Evolutionary conservation across 1,140 invertebrate genomes (phyloP), one percentile per base, ranked within the genome.

Genomic region (Aphis craccivora): DNA sequence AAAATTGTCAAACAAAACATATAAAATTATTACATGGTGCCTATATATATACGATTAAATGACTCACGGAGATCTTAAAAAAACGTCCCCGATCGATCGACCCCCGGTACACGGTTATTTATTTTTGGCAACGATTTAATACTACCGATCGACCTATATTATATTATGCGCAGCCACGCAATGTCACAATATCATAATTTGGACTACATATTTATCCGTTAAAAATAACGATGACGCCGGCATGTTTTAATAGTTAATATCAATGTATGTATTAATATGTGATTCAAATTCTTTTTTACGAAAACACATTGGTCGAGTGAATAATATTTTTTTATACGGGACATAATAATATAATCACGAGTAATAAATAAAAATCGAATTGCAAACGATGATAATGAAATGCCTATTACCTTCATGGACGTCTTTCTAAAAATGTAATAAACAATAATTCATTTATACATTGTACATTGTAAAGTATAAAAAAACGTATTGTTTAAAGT

Each of bases 151-250:
- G 81, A 23, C 37, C 81, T 83, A 83, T 83, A 76, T 23, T 81
- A 81, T 83, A 18, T 83, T 83, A 35, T 83, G 37, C 23, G 14
- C n/a, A 35, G 30, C n/a, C 30, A 22, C n/a, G 30, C 30, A 76
- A 76, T 76, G 60, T 76, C n/a, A n/a, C 60, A 76, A 76, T 76
- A 76, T 76, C 14, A 76, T 76, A 76, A 76, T n/a, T n/a, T 76
- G 60, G n/a, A 76, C 60, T 76, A 76, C 60, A n/a, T 76, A 76
- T 76, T 20, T 18, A 14, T 35, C 14, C n/a, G 60, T 76, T 76
- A 76, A 76, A 76, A 76, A 76, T 76, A 76, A 76, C 30, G n/a
- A 76, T 76, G 60, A 76, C 60, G 14, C 30, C 11, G 30, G n/a
- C 14, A 11, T 67, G 60, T 67, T 14, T 76, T 76, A 6, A 18